Conservation (phyloP, 1,140 invertebrate genomes). For the Caerostris darwini region DNA sequence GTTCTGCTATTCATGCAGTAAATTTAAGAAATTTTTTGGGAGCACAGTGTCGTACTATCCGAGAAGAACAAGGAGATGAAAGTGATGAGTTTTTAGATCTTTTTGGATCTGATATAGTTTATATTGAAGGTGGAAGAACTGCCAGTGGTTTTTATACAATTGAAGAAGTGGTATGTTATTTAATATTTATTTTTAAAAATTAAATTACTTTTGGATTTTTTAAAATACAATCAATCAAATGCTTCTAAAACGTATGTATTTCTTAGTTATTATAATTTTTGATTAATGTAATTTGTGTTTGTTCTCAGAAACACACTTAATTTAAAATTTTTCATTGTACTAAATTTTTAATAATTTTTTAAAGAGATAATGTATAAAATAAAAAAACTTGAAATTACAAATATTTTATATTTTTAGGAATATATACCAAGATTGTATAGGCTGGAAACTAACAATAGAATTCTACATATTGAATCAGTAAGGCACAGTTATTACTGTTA, state of each 20-base stretch:
- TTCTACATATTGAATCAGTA: slow-evolving; percentile 96
- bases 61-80: slow-evolving; percentile 98
- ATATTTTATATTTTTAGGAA: slow-evolving; percentile 84
- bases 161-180: slow-evolving; percentile 89
- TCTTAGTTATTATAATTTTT: no score
- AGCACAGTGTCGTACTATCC: slow-evolving; percentile 96
- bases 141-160: slow-evolving; percentile 98
- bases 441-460: slow-evolving; percentile 92
- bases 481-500: neutral
- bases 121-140: slow-evolving; percentile 98
- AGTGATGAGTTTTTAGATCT: slow-evolving; percentile 96
- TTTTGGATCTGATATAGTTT: slow-evolving; percentile 95
- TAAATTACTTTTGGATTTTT: neutral
- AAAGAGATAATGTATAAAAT: neutral
- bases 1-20: slow-evolving; percentile 99
- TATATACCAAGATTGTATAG: slow-evolving; percentile 93
- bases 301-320: no score
- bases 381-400: neutral
- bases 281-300: no score
- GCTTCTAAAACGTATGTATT: no score
- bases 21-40: slow-evolving; percentile 98
- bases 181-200: neutral
- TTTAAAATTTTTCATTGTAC: no score
- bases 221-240: no score
- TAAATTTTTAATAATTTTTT: no score